Base-by-base conservation (phyloP, 2,113 vertebrate species). In the Thomomys bottae region DNA sequence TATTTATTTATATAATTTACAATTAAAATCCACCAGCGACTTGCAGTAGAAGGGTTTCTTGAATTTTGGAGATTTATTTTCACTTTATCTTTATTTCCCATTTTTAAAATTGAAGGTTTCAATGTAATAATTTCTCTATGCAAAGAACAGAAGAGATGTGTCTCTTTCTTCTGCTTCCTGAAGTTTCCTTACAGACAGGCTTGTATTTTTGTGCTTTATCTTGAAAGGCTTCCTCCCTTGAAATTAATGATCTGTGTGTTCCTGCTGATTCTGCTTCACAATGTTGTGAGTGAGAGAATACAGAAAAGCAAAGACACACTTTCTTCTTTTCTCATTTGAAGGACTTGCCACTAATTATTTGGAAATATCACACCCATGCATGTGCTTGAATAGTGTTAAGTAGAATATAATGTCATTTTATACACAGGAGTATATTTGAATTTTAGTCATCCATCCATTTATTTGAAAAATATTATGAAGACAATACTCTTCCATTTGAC, bases 201-300 rank as follows among this genome's bases (percentile, higher is more conserved):
- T 83, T 71, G 7, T 9, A 77, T 88, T 77, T 61, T 76, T 68
- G 14, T 87, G n/a, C 54, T 80, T 91, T 59, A 72, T 93, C 66
- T 86, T 92, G 40, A 88, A 95, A 91, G 42, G 68, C 32, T 90
- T 36, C 10, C 10, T 85, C 42, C 79, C 61, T 93, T 86, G 57
- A 92, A 90, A 90, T 81, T 83, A 96, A 92, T 87, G 71, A 94
- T 95, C 67, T 83, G 7, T 86, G 11, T 83, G n/a, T 70, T 54
- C 83, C 70, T 86, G 34, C 67, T 88, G 67, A 71, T 76, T 93
- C 63, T 88, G 64, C 40, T 95, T 95, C 88, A 76, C 42, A 63
- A 79, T 92, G 94, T 93, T 93, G 77, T 71, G 34, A 88, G 26
- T 76, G 8, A 90, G 32, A 94, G 36, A 81, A 86, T 54, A 66